Conservation (phyloP, 2,113 vertebrate species). For the Tupaia chinensis region DNA sequence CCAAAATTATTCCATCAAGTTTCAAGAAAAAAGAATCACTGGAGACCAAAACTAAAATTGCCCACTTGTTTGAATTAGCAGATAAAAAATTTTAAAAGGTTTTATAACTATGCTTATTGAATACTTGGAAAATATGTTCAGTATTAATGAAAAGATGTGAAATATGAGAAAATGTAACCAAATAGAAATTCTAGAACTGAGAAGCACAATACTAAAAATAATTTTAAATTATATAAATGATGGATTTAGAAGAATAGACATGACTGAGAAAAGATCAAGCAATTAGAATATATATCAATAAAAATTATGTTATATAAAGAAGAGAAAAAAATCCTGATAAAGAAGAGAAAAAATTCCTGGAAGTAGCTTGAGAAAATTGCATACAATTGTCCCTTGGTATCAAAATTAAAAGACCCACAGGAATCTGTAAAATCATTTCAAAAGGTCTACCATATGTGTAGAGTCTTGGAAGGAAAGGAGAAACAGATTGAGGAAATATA, state of each 20-base stretch:
- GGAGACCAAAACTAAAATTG: background rate
- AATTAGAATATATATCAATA: background rate
- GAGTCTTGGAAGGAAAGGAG: background rate
- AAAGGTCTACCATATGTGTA: background rate
- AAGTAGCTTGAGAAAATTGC: no score
- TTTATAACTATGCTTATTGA: background rate
- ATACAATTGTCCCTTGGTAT: no score
- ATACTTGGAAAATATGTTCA: background rate
- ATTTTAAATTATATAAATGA: background rate
- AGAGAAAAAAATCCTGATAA: background rate
- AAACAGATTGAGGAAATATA: background rate
- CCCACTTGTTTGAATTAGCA: background rate
- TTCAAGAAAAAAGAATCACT: background rate
- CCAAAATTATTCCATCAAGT: background rate
- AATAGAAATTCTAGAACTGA: background rate
- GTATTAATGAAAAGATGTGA: background rate
- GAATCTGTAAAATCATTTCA: background rate
- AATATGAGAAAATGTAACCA: background rate
- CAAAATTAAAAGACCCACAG: background rate
- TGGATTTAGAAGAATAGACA: background rate
- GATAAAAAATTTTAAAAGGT: background rate
- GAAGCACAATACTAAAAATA: background rate
- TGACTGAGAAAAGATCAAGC: background rate
- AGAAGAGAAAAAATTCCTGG: background rate
- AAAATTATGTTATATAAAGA: background rate